Evolutionary conservation across 2,797 vertebrate genomes (phyloP), one percentile per base, ranked within the genome.

Genomic region (Cirrhinus molitorella): DNA sequence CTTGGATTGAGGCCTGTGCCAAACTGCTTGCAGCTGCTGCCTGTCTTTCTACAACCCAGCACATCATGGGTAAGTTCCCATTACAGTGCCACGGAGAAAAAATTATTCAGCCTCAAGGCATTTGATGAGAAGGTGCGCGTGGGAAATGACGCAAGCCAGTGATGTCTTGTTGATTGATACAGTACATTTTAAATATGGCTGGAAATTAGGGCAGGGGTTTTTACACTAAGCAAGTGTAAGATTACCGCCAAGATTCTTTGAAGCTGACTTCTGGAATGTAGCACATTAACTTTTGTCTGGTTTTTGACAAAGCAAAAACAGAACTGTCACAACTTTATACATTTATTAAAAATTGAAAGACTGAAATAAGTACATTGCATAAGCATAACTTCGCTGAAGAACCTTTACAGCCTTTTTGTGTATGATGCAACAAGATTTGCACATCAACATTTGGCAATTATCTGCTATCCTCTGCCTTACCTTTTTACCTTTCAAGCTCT

Each of bases 11-110:
- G 9, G 21, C 7, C 51, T n/a, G 16, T 59, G 66, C 79, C 78
- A 87, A 43, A 71, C 17, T 68, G 80, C 76, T 65, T 67, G 49
- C 81, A 88, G 61, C 79, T 84, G 85, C 47, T 10, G 25, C 47
- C 40, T 59, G 65, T 75, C 73, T 73, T n/a, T 85, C 67, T 23
- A 40, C 16, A 34, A 17, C 53, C 65, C 21, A n/a, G 28, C 55
- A 34, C 40, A 86, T 31, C 31, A 83, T 6, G 25, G 45, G 9
- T 12, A 74, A 40, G 6, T 49, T 51, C 47, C 31, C 23, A 3
- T 53, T 57, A 40, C 73, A 65, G 51, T 31, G 13, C 12, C n/a
- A 51, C 11, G 45, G 19, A 37, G 11, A 78, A 53, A 71, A 45
- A 11, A 31, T 34, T n/a, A 3, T 67, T 47, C 23, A 57, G 13